Percentiles rank a stretch among this genome's conserved stretches.
Evolutionary conservation across 30 jellyfish, hydroid and myxozoan species (phyloP).

Genomic region (Phacellophora camtschatica): DNA sequence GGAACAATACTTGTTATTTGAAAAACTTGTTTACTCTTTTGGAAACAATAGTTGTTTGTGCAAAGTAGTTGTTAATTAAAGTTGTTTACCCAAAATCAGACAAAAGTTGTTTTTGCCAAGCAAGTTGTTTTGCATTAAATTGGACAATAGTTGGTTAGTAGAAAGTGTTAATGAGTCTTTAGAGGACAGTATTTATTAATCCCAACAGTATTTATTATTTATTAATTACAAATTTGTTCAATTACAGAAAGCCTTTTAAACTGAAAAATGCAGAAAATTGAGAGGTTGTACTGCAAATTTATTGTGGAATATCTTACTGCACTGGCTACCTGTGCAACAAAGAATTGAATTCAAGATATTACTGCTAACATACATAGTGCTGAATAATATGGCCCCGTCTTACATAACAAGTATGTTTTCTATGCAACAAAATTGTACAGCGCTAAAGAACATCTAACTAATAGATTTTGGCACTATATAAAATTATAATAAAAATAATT

Average conservation of each 20-base stretch:
- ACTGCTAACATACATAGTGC: conserved; percentile 3
- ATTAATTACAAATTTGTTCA: too few relatives aligned
- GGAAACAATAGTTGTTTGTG: not conserved
- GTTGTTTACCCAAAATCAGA: not conserved
- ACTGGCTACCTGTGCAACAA: too few relatives aligned
- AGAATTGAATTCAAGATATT: not conserved
- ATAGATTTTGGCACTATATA: too few relatives aligned
- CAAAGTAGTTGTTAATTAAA: not conserved
- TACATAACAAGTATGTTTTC: not conserved
- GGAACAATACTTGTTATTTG: not conserved
- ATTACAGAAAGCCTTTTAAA: too few relatives aligned
- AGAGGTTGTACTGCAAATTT: too few relatives aligned
- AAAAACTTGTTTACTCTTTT: not conserved
- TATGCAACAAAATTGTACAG: too few relatives aligned
- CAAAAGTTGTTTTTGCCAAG: not conserved
- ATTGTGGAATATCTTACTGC: too few relatives aligned
- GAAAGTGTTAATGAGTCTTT: not conserved
- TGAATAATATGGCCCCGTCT: not conserved
- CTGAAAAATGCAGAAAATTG: too few relatives aligned
- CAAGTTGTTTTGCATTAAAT: not conserved
- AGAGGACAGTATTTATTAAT: not conserved
- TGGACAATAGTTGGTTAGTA: not conserved
- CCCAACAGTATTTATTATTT: not conserved
- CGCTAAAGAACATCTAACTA: too few relatives aligned
- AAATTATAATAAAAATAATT: too few relatives aligned